These are phyloP conservation scores for Byasa hedistus DNA, from an alignment of 2,888 invertebrate genomes.

Conservation along the genomic window DNA sequence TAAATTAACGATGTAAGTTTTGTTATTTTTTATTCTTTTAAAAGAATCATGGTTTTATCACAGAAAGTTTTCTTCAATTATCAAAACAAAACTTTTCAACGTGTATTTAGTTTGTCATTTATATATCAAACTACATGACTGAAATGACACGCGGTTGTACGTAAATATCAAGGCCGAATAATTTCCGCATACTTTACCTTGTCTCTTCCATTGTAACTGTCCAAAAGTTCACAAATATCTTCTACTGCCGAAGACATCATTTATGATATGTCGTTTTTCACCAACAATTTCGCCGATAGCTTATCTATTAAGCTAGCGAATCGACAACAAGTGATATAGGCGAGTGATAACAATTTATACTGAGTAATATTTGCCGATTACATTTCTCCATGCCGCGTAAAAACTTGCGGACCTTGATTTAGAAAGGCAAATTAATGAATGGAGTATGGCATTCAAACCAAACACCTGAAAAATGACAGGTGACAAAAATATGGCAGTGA, in stretches of 20 bases:
- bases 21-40: too few relatives aligned
- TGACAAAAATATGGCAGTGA: too few relatives aligned
- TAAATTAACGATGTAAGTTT: too few relatives aligned
- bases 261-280: conserved; percentile 13
- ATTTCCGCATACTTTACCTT: conserved; percentile 82
- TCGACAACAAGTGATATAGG: conserved; percentile 24
- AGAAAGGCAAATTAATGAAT: conserved; percentile 15
- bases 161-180: conserved; percentile 51
- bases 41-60: too few relatives aligned
- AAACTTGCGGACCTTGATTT: conserved; percentile 45
- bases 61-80: too few relatives aligned
- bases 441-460: not conserved
- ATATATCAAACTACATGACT: conserved; percentile 39
- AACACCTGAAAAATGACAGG: conserved; percentile 29
- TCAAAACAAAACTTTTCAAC: too few relatives aligned
- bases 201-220: conserved; percentile 91
- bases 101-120: too few relatives aligned
- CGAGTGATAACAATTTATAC: conserved; percentile 48
- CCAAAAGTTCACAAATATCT: conserved; percentile 85
- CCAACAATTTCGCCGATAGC: conserved; percentile 34
- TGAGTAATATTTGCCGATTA: conserved; percentile 60
- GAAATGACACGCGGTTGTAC: conserved; percentile 42
- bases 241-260: conserved; percentile 66
- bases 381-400: conserved; percentile 61
- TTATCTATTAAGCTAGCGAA: conserved; percentile 32